These are phyloP conservation scores for Cladopsammia gracilis DNA, from an alignment of 64 coral and sea anemone genomes.

Conservation along the genomic window DNA sequence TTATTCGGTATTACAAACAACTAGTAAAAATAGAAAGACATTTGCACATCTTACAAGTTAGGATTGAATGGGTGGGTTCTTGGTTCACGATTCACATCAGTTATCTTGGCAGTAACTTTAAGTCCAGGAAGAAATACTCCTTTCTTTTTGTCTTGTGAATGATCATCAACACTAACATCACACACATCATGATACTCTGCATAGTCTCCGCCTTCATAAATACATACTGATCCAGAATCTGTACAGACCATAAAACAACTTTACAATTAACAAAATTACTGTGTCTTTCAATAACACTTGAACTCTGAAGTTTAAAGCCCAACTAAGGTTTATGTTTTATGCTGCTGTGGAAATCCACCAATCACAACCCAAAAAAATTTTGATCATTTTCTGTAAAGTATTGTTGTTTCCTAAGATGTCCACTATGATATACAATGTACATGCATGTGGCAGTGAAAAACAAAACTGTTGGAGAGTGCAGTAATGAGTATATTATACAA, in stretches of 20 bases:
- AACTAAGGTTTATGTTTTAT: no score
- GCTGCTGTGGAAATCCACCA: no score
- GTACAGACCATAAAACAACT: background rate
- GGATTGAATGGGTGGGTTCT: conserved; percentile 94
- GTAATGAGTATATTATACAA: no score
- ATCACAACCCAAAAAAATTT: no score
- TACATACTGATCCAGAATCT: conserved; percentile 40
- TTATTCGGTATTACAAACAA: background rate
- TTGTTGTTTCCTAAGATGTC: no score
- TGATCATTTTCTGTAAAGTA: no score
- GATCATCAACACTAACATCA: background rate
- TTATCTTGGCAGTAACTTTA: conserved; percentile 75
- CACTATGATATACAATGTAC: no score
- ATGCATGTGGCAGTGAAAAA: no score
- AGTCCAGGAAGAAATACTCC: conserved; percentile 76
- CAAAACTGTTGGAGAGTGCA: no score
- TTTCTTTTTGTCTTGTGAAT: conserved; percentile 23
- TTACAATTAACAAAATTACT: background rate
- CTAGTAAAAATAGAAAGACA: background rate
- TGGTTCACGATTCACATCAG: conserved; percentile 83
- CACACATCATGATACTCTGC: background rate
- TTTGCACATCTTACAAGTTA: conserved; percentile 70
- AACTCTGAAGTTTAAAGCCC: background rate
- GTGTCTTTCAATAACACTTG: background rate
- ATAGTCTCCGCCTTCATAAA: background rate